Evolutionary conservation across 2,113 vertebrate species (phyloP), one percentile per base, ranked within the genome.

Genomic region (Stegastes partitus): DNA sequence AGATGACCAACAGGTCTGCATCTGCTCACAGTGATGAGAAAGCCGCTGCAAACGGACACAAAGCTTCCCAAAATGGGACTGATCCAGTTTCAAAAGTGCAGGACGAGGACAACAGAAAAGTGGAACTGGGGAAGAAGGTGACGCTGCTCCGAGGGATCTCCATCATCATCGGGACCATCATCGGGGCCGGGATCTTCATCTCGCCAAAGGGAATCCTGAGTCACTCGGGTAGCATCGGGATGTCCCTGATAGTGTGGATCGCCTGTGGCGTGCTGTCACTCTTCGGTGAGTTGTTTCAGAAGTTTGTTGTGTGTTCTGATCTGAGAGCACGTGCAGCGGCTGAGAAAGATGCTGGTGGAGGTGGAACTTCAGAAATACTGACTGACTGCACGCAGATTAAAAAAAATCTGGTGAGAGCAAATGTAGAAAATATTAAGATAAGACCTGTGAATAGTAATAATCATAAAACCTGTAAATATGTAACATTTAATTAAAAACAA

Each of bases 141-240:
- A 99, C 97, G 0, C 90, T 99, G 51, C 91, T 99, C 61, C 93
- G 96, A 57, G 98, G 98, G 1, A 94, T 98, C 82, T 96, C 97
- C 74, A 97, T 99, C 88, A 99, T 99, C 84, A 95, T 96, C 6
- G 98, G 98, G 37, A 99, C 96, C 74, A 97, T 99, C 91, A 97
- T 99, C 23, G 98, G 98, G 75, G 97, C 97, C 0, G 98, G 98
- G 45, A 98, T 99, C 93, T 99, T 99, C 94, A 98, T 99, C 89
- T 97, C 98, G 26, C 98, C 98, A 1, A 98, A 97, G 92, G 97
- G 97, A 47, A 97, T 99, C 86, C 95, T 99, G 58, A 88, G 95
- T 83, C 92, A 98, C 87, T 96, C 97, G 0, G 98, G 98, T 79
- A 98, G 96, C 0, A 91, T 99, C 72, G 98, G 98, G 84, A 96